phyloP scores from a whole-genome alignment of 2,797 vertebrate species.

The Schizopygopsis malacanthus region DNA sequence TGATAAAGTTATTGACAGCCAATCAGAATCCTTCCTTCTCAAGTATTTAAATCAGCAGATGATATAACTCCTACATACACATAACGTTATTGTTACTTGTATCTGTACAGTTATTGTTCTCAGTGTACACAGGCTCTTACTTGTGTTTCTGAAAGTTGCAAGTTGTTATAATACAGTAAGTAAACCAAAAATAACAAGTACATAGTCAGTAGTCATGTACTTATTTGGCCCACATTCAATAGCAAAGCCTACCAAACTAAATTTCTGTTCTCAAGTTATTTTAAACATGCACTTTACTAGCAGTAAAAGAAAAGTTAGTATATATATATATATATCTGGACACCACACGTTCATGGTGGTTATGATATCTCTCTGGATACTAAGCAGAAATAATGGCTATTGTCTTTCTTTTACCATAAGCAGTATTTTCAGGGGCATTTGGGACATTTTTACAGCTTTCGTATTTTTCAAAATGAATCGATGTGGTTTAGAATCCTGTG shows the following conservation, averaged over 20 bases:
- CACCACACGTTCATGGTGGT: background rate
- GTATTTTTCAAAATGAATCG: conserved; percentile 61
- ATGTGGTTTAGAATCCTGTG: conserved; percentile 53
- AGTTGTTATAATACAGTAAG: background rate
- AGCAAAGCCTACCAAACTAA: background rate
- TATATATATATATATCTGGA: background rate
- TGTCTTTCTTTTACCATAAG: conserved; percentile 33
- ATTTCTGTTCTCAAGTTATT: background rate
- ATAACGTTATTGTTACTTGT: too few species aligned
- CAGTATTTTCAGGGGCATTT: conserved; percentile 51
- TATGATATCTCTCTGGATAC: background rate
- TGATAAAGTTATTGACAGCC: too few species aligned
- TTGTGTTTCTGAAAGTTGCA: background rate
- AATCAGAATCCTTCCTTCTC: too few species aligned
- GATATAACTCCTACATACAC: too few species aligned
- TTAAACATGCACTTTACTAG: background rate
- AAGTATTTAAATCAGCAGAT: too few species aligned
- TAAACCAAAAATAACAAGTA: background rate
- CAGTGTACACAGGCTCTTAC: too few species aligned
- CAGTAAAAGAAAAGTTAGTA: background rate
- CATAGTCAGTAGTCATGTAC: background rate
- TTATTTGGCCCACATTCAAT: background rate
- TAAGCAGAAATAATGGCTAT: background rate
- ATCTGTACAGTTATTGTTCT: too few species aligned
- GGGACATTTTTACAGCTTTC: conserved; percentile 66